Base-by-base conservation (phyloP, 2,113 vertebrate species). In the Regulus satrapa region DNA sequence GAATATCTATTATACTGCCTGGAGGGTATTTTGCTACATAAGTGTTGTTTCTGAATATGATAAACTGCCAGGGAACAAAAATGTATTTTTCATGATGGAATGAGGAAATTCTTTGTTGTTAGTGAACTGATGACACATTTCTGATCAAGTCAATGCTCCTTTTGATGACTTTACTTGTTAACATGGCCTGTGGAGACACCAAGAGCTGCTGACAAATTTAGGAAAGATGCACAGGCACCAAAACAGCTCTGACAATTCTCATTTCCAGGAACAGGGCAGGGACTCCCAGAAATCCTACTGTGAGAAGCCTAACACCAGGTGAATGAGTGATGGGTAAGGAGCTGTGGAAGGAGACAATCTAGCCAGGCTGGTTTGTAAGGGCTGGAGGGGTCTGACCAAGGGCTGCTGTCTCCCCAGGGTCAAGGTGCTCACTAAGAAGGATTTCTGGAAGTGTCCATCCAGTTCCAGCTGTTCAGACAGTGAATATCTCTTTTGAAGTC, bases 141-240 rank as follows among this genome's bases (percentile, higher is more conserved):
- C 36, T 48, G 26, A 64, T 36, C 6, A 20, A 73, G 69, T 41
- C 5, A 4, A 69, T 0, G 1, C 13, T 48, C 28, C 25, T 84
- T 80, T 56, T 28, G 36, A 31, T 73, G 43, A 8, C 29, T 4
- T 26, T 52, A 12, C 38, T 13, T 51, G 26, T 18, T 78, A 49
- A 71, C 34, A 59, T 59, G 23, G 23, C 61, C 51, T 71, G 32
- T 48, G 40, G 14, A 46, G 45, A 48, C 34, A 85, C 15, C 41
- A 45, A 49, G 46, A 40, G 21, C 36, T 59, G 58, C 68, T 38
- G 21, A 17, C 38, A 82, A 54, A 20, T 62, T 85, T 25, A 69
- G 68, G 23, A 48, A 71, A 79, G n/a, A 54, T 54, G 16, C 13
- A 36, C 1, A 45, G 28, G 18, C 45, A 18, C 16, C 0, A 0